Evolutionary conservation across 1,140 invertebrate genomes (phyloP).

Genomic region (Trichonephila clavipes): DNA sequence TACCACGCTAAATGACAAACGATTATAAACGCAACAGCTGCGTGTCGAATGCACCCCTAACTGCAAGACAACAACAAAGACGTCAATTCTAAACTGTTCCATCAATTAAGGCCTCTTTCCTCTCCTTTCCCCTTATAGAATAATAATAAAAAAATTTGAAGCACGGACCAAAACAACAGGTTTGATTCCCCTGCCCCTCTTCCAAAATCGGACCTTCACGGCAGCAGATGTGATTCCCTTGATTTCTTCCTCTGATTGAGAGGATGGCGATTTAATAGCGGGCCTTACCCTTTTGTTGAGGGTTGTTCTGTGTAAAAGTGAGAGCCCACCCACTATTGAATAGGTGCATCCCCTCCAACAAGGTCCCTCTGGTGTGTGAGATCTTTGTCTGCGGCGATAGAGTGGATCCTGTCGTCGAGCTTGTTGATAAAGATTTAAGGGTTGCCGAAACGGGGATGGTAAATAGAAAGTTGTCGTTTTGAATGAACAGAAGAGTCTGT

Average conservation of each 20-base stretch:
- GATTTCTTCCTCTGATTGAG: slow-evolving; percentile 59
- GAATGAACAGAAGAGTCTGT: no score
- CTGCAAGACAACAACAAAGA: slow-evolving; percentile 1
- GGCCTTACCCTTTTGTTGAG: slow-evolving; percentile 57
- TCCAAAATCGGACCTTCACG: slow-evolving; percentile 56
- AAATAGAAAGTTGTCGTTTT: background rate
- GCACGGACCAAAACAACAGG: slow-evolving; percentile 49
- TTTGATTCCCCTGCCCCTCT: background rate
- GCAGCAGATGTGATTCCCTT: slow-evolving; percentile 48
- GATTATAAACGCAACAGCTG: slow-evolving; percentile 12
- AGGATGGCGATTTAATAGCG: slow-evolving; percentile 73
- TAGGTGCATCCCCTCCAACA: background rate
- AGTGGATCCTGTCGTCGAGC: slow-evolving; percentile 55
- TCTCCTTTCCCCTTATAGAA: slow-evolving; percentile 1
- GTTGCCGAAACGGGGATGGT: background rate
- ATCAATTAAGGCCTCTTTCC: slow-evolving; percentile 15
- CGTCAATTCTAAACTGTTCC: slow-evolving; percentile 38
- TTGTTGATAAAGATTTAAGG: slow-evolving; percentile 46
- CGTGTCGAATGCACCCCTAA: background rate
- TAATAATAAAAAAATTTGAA: slow-evolving; percentile 32
- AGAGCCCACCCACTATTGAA: slow-evolving; percentile 51
- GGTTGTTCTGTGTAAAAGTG: slow-evolving; percentile 43
- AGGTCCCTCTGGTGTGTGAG: slow-evolving; percentile 14
- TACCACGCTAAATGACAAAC: background rate
- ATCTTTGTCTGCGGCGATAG: slow-evolving; percentile 54